Conservation (phyloP, 2,888 invertebrate genomes). For the Gnatocerus cornutus region DNA sequence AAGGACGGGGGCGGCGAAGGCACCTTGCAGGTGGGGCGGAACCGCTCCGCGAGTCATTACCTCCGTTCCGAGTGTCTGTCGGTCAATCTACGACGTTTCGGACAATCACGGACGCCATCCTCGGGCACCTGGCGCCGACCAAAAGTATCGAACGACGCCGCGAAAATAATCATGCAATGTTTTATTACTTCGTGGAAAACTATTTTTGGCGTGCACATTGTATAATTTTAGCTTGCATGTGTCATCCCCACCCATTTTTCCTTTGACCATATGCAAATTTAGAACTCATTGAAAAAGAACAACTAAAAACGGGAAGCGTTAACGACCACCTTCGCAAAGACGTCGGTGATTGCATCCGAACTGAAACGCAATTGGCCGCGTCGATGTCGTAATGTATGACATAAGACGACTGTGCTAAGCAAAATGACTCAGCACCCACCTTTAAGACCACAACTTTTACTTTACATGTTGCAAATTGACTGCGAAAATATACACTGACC, state of each 20-base stretch:
- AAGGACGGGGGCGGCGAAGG: conserved; percentile 44
- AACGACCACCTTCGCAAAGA: conserved; percentile 1
- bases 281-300: conserved; percentile 23
- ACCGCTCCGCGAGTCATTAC: conserved; percentile 61
- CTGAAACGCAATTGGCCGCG: conserved; percentile 34
- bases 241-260: conserved; percentile 29
- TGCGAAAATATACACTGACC: not conserved
- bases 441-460: conserved; percentile 45
- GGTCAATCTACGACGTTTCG: conserved; percentile 61
- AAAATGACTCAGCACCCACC: conserved; percentile 47
- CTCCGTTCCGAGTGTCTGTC: conserved; percentile 55
- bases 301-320: conserved; percentile 4
- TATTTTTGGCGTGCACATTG: conserved; percentile 47
- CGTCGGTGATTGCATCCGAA: conserved; percentile 43
- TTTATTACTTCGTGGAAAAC: conserved; percentile 47
- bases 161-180: conserved; percentile 53
- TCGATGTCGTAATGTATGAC: conserved; percentile 48
- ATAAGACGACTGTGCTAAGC: conserved; percentile 39
- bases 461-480: conserved; percentile 19
- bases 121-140: conserved; percentile 24
- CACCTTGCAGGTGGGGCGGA: conserved; percentile 61
- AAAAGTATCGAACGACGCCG: conserved; percentile 35
- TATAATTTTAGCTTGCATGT: conserved; percentile 29
- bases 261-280: conserved; percentile 12
- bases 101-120: conserved; percentile 13